These are phyloP conservation scores for Ooceraea biroi DNA, from an alignment of 1,140 invertebrate species.

Conservation along the genomic window DNA sequence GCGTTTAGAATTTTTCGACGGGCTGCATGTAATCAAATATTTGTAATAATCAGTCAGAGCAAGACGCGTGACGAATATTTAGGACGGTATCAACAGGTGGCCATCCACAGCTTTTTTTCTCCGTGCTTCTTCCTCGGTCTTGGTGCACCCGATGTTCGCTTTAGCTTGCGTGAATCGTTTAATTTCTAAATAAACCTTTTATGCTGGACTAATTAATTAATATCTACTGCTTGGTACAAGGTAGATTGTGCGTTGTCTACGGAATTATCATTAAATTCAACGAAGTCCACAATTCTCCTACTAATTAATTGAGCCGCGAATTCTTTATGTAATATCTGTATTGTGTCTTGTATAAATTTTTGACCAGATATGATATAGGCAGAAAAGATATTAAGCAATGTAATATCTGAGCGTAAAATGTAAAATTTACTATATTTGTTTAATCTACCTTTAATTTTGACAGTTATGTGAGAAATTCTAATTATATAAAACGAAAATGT, in stretches of 20 bases:
- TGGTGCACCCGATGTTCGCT: conserved; percentile 65
- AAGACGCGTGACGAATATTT: conserved; percentile 75
- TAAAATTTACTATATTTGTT: background rate
- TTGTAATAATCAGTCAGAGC: conserved; percentile 72
- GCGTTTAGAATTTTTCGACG: conserved; percentile 23
- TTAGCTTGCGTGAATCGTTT: conserved; percentile 53
- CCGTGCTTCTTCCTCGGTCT: conserved; percentile 48
- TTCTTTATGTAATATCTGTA: background rate
- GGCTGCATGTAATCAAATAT: conserved; percentile 52
- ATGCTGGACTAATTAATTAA: background rate
- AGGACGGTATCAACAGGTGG: conserved; percentile 77
- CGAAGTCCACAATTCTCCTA: background rate
- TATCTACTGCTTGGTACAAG: conserved; percentile 7
- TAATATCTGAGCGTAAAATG: background rate
- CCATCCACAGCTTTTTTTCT: conserved; percentile 68
- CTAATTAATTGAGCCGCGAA: conserved; percentile 5
- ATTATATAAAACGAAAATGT: too few species aligned
- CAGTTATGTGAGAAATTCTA: too few species aligned
- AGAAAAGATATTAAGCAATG: too few species aligned
- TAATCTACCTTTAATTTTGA: too few species aligned
- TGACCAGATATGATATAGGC: background rate
- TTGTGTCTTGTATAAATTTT: background rate
- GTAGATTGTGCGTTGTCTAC: conserved; percentile 11
- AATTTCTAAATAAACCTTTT: conserved; percentile 55
- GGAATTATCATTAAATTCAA: background rate